Percentiles rank a stretch among this genome's conserved stretches.
Conservation (phyloP, 1,140 invertebrate genomes). For the Anastrepha obliqua region DNA sequence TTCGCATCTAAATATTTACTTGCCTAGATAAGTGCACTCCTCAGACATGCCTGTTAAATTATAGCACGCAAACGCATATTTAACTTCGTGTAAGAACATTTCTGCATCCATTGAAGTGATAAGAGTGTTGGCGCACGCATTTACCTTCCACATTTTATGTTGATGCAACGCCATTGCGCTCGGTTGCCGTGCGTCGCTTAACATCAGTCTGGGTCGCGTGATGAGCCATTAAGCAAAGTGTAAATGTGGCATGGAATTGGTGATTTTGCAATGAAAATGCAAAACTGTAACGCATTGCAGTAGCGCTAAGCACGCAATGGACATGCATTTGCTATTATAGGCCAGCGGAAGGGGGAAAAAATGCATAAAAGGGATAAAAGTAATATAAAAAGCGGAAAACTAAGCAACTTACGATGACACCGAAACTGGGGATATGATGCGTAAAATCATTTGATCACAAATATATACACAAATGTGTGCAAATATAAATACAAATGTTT, state of each 20-base stretch:
- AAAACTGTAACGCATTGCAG: constrained; percentile 25
- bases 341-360: not conserved
- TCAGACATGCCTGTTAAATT: not conserved
- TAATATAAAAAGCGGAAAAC: not conserved
- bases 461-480: not conserved
- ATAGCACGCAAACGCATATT: constrained; percentile 14
- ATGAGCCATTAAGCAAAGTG: constrained; percentile 26
- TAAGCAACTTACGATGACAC: not conserved
- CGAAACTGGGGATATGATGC: not conserved
- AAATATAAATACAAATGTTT: not conserved
- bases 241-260: constrained; percentile 37
- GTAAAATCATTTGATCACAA: not conserved
- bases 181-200: too few species aligned
- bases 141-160: not conserved
- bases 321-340: constrained; percentile 71
- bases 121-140: constrained; percentile 16
- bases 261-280: constrained; percentile 23
- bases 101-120: constrained; percentile 36
- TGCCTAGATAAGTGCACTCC: too few species aligned
- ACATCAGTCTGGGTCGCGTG: not conserved
- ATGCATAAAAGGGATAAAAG: not conserved
- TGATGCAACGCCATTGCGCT: not conserved
- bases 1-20: not conserved
- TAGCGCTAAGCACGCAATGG: constrained; percentile 56
- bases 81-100: constrained; percentile 30